Percentiles rank a stretch among this genome's conserved stretches.
Conservation (phyloP, 1,140 invertebrate species). For the Diuraphis noxia region DNA sequence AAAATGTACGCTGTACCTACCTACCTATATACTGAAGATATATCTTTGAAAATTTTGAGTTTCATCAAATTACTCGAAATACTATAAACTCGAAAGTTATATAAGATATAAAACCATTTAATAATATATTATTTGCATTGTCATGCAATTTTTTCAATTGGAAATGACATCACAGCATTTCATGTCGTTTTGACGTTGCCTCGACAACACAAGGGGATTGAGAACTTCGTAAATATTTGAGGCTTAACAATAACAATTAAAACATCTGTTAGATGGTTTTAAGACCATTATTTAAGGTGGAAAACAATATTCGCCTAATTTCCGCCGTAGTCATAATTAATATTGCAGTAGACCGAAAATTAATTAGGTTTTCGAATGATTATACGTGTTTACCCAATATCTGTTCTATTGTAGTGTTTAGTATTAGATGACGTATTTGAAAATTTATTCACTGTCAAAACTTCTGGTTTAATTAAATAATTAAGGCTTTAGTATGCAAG, state of each 20-base stretch:
- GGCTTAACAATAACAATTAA: not conserved
- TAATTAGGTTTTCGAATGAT: not conserved
- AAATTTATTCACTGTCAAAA: not conserved
- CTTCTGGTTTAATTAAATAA: not conserved
- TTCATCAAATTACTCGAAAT: too few relatives aligned
- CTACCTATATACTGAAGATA: too few relatives aligned
- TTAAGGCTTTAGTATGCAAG: not conserved
- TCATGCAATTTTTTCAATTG: too few relatives aligned
- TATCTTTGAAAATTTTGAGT: too few relatives aligned
- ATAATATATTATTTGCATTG: too few relatives aligned
- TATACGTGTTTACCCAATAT: not conserved
- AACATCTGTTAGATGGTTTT: not conserved
- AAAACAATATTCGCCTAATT: not conserved
- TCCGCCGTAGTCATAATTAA: not conserved
- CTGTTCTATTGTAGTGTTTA: not conserved
- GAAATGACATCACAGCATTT: too few relatives aligned
- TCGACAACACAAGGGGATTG: not conserved
- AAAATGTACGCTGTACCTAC: too few relatives aligned
- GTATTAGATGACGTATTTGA: not conserved
- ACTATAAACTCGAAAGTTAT: too few relatives aligned
- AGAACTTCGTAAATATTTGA: not conserved
- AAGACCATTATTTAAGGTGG: not conserved
- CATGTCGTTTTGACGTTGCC: not conserved
- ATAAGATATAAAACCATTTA: too few relatives aligned
- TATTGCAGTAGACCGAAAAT: not conserved